Base-by-base conservation (phyloP, 2,797 vertebrate species). In the Toxotes lorentzi region DNA sequence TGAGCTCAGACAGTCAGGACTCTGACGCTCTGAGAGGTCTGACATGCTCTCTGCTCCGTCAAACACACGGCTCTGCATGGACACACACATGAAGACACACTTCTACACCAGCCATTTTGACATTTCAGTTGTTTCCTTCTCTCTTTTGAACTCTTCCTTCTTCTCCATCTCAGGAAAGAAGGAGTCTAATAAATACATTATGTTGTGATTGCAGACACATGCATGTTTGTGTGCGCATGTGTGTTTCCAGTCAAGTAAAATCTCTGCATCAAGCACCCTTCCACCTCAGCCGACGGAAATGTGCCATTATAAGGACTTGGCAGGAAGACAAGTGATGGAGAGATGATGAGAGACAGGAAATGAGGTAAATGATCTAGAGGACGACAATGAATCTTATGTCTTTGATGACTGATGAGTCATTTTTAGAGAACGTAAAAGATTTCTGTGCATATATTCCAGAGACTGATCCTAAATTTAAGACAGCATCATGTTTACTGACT, bases 191-290 rank as follows among this genome's bases (percentile, higher is more conserved):
- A 56, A 61, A 53, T 16, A 19, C 5, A 40, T 45, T 3, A 32
- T 41, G 9, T 69, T n/a, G 35, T 70, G 41, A 51, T 2, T 35
- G 30, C 30, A 51, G 70, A 40, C 53, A 21, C 2, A 5, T 23
- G 62, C 30, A 12, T 35, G 54, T 21, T 19, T 54, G 34, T 64
- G 53, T 35, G 30, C 38, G 1, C 23, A 8, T 12, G 43, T 54
- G 53, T 73, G 51, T 70, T 51, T 67, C n/a, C 16, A 51, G 34
- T 51, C 21, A 19, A 34, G 58, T 50, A 7, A 81, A 77, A 65
- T 21, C 14, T 8, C 78, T 51, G 77, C 78, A 82, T 88, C 88
- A 84, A 84, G 87, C 86, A 68, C 65, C 38, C 30, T 32, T 70
- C 68, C 45, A 21, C 47, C 35, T n/a, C 38, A 24, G 70, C 11